These are phyloP conservation scores for Scaptomyza hsui DNA, from an alignment of 1,140 invertebrate species.

Conservation along the genomic window DNA sequence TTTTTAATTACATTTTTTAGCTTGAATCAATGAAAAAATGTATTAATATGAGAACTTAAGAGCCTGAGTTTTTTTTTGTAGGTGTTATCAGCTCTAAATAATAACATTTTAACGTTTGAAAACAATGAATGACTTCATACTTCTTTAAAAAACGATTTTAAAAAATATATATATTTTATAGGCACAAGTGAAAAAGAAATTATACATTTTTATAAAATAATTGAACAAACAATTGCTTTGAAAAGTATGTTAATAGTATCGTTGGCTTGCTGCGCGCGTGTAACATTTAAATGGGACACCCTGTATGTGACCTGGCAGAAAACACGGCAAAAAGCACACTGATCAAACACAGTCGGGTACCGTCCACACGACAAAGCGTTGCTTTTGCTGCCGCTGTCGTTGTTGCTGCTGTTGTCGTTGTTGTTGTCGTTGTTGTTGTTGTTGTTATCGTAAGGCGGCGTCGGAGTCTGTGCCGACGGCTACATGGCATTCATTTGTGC, in stretches of 20 bases:
- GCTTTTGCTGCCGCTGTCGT: slow-evolving; percentile 47
- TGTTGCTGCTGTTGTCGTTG: slow-evolving; percentile 30
- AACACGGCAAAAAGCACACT: slow-evolving; percentile 58
- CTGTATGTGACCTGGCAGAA: slow-evolving; percentile 50
- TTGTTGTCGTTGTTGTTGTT: slow-evolving; percentile 38
- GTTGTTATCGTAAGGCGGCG: slow-evolving; percentile 44
- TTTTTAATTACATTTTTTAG: too few relatives aligned
- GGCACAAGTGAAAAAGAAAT: too few relatives aligned
- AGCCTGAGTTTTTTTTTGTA: too few relatives aligned
- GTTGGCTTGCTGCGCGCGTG: not conserved
- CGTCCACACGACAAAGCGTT: slow-evolving; percentile 58
- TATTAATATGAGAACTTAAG: too few relatives aligned
- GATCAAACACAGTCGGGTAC: slow-evolving; percentile 48
- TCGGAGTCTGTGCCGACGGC: slow-evolving; percentile 67
- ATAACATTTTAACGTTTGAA: too few relatives aligned
- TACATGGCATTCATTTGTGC: slow-evolving; percentile 71
- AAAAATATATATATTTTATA: too few relatives aligned
- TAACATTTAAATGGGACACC: slow-evolving; percentile 24
- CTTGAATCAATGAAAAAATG: too few relatives aligned
- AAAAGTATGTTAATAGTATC: not conserved
- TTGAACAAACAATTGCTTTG: not conserved
- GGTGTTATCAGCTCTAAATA: too few relatives aligned
- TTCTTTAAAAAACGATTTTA: too few relatives aligned
- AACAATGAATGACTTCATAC: too few relatives aligned
- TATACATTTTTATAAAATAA: not conserved